Base-by-base conservation (phyloP, 2,113 vertebrate genomes). In the Montifringilla adamsi region DNA sequence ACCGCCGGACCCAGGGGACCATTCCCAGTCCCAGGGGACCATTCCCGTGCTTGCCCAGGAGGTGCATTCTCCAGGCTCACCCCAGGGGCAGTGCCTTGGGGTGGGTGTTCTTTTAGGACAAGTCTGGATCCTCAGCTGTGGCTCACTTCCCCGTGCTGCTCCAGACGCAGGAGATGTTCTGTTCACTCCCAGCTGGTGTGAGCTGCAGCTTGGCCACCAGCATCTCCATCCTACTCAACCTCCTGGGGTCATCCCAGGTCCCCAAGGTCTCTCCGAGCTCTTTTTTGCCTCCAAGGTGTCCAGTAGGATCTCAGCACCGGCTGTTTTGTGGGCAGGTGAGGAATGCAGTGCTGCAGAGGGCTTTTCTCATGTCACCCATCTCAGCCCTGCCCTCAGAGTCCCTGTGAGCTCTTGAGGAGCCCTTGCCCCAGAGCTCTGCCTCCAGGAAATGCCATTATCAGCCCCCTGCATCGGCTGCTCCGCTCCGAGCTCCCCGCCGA, bases 391-490 rank as follows among this genome's bases (percentile, higher is more conserved):
- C 0, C 20, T 56, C 55, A 7, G 22, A 35, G 0, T 31, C 70
- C 44, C 75, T 16, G 11, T 1, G 4, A 81, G 66, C 70, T 37
- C 13, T 33, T 78, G 46, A 7, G 26, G 50, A 91, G 84, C 18
- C 72, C 52, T 80, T 55, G 76, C 69, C 64, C 83, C 56, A 68
- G 74, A 28, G 66, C 53, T 94, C 35, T 1, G 52, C 79, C 90
- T 96, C 93, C 84, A 94, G 95, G 93, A 95, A 91, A 80, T 3
- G 11, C 53, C 1, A 2, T 86, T 94, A 94, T 94, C 91, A 63
- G 72, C 81, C 4, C 3, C 74, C 63, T 62, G 33, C 87, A 64
- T 87, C 16, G n/a, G n/a, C n/a, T n/a, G n/a, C n/a, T n/a, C n/a
- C n/a, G 11, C 69, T 82, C 49, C 0, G 7, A 90, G 84, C 68